A percentile compares a stretch with the other conserved stretches of the same genome.
These are phyloP conservation scores for Andrena trimmerana DNA, from an alignment of 2,888 invertebrate genomes.

Conservation along the genomic window DNA sequence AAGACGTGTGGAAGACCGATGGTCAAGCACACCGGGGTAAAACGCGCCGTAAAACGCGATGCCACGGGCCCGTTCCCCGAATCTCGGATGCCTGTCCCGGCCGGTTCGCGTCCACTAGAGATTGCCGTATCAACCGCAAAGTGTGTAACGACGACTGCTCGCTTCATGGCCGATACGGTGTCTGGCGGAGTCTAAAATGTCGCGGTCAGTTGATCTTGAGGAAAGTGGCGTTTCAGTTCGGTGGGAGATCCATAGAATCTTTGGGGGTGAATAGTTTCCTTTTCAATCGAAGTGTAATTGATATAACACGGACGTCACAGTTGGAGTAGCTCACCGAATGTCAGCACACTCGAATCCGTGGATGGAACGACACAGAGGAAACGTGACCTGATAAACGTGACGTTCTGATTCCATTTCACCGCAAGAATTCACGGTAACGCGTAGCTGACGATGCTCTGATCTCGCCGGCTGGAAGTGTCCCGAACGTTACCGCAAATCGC, in stretches of 20 bases:
- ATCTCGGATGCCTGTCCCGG: constrained; percentile 71
- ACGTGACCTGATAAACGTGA: constrained; percentile 15
- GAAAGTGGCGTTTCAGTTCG: too few relatives aligned
- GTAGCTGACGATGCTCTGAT: constrained; percentile 51
- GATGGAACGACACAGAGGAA: constrained; percentile 15
- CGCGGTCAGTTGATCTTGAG: constrained; percentile 9
- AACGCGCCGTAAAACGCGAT: constrained; percentile 73
- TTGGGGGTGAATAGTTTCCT: too few relatives aligned
- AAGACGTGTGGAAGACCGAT: constrained; percentile 53
- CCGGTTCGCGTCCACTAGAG: constrained; percentile 53
- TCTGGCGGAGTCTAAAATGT: constrained; percentile 5
- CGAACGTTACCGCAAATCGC: constrained; percentile 57
- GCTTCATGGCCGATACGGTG: constrained; percentile 28
- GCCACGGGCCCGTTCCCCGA: constrained; percentile 65
- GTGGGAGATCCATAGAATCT: too few relatives aligned
- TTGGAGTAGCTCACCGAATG: constrained; percentile 12
- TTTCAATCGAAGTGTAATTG: background rate
- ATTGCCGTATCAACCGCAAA: constrained; percentile 60
- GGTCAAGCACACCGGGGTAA: constrained; percentile 77
- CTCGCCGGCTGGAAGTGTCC: constrained; percentile 39
- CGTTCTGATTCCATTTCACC: constrained; percentile 32
- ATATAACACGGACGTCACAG: background rate
- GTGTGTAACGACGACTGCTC: constrained; percentile 45
- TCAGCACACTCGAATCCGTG: constrained; percentile 6
- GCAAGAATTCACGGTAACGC: constrained; percentile 30